phyloP scores from a whole-genome alignment of 2,113 vertebrate species.

The Manacus vitellinus region DNA sequence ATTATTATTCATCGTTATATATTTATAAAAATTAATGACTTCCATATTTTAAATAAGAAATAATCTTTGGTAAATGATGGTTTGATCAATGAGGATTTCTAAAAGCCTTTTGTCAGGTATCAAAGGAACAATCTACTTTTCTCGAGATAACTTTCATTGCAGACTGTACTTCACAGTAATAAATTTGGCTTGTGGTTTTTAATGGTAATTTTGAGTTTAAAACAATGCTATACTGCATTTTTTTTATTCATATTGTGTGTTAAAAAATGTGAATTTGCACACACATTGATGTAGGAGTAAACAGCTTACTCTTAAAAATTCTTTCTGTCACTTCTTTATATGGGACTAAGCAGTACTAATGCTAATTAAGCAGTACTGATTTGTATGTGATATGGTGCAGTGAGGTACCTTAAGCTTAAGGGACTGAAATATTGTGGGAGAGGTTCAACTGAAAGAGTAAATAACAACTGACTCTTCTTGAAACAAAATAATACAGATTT shows the following conservation, averaged over 20 bases:
- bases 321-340: not conserved
- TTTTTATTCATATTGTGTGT: not conserved
- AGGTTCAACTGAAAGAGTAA: not conserved
- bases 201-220: not conserved
- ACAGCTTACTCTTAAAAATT: not conserved
- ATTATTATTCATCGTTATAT: not conserved
- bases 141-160: not conserved
- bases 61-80: not conserved
- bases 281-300: not conserved
- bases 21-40: not conserved
- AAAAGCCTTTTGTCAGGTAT: not conserved
- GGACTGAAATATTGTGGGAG: not conserved
- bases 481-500: not conserved
- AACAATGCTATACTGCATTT: not conserved
- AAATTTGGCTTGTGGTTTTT: not conserved
- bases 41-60: not conserved
- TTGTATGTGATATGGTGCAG: not conserved
- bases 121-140: not conserved
- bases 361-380: not conserved
- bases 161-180: not conserved
- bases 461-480: not conserved
- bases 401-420: not conserved
- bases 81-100: not conserved
- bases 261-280: not conserved
- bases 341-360: not conserved